Conservation (phyloP, 1,140 invertebrate species). For the Pectinophora gossypiella region DNA sequence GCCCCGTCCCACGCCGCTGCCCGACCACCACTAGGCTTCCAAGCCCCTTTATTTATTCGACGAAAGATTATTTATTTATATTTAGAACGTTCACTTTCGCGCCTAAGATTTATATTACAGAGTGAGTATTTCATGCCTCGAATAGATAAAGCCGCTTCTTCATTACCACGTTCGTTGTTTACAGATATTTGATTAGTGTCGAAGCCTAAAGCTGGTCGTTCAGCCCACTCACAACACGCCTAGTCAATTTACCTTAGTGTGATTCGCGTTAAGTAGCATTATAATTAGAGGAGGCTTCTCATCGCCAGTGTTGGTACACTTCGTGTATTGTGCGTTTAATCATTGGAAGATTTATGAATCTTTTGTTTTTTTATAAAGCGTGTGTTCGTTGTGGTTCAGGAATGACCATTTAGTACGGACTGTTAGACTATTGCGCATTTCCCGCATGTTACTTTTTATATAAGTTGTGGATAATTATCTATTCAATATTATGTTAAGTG, state of each 20-base stretch:
- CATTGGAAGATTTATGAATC: background rate
- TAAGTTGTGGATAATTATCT: too few species aligned
- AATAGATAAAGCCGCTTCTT: background rate
- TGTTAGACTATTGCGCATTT: too few species aligned
- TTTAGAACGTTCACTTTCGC: too few species aligned
- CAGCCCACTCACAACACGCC: conserved; percentile 62
- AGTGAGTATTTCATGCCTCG: too few species aligned
- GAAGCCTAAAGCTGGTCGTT: conserved; percentile 10
- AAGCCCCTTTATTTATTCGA: background rate
- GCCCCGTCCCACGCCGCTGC: conserved; percentile 10
- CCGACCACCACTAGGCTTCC: conserved; percentile 26
- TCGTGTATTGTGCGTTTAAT: conserved; percentile 7
- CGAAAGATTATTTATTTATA: background rate
- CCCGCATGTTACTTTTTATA: too few species aligned
- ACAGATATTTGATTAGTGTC: background rate
- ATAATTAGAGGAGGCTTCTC: conserved; percentile 45
- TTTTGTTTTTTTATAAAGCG: background rate
- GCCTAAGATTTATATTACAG: too few species aligned
- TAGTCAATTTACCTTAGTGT: conserved; percentile 75
- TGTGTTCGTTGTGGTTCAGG: too few species aligned
- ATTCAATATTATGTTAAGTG: too few species aligned
- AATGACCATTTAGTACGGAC: too few species aligned
- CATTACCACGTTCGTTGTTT: background rate
- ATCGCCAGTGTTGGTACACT: conserved; percentile 11
- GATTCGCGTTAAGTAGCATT: conserved; percentile 69